Evolutionary conservation across 2,113 vertebrate genomes (phyloP), one percentile per base, ranked within the genome.

Genomic region (Alexandromys fortis): DNA sequence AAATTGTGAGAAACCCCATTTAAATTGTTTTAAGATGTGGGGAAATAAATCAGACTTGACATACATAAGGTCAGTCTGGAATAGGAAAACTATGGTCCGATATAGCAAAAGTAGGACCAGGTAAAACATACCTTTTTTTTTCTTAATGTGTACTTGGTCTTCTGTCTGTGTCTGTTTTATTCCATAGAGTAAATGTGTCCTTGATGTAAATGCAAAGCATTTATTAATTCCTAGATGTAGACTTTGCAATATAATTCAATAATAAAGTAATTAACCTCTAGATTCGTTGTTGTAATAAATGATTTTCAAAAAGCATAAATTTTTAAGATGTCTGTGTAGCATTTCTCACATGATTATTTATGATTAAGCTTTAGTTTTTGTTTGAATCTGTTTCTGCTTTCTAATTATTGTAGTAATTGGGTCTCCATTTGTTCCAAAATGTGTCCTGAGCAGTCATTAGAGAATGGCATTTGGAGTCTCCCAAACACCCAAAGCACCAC

Each of bases 1-100:
- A 97, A 98, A 96, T 89, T 98, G 97, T 98, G 97, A 98, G 85
- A 95, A 89, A 85, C 90, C 96, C 92, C 97, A 92, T 98, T 98
- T 95, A 92, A 96, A 58, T 58, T 97, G 97, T 98, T 97, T 98
- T 92, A 98, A 97, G 98, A 95, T 97, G 63, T 97, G 92, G 94
- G 96, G 92, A 95, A 95, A 96, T 98, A 98, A 98, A 97, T 97
- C 95, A 97, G 70, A 97, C 76, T 97, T 98, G 97, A 93, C 97
- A 97, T 98, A 97, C 97, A n/a, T 96, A 93, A 95, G 82, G 94
- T 86, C 94, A 93, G 0, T 96, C 83, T 96, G 81, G 92, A 72
- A 87, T 96, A 97, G 91, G 86, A 83, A 96, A 93, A 92, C 1
- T 96, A 45, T 97, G 97, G 89, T 97, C 95, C 96, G 95, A 83